Conservation (phyloP, 1,140 invertebrate species). For the Nephotettix cincticeps region DNA sequence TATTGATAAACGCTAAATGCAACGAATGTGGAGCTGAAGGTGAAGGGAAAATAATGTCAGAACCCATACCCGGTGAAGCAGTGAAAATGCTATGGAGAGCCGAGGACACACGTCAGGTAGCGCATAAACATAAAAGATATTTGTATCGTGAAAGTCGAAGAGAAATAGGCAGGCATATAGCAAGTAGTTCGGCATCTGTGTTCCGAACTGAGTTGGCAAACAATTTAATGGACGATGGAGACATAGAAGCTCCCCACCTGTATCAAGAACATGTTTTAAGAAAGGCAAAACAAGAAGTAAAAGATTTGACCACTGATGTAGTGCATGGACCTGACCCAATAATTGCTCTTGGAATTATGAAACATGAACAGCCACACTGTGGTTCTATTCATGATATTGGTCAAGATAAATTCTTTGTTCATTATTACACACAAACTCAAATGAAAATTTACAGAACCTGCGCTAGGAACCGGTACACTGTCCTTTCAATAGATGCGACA, state of each 20-base stretch:
- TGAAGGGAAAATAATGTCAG: background rate
- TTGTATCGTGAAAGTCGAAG: background rate
- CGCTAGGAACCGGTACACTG: background rate
- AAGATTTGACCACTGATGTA: background rate
- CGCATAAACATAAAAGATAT: background rate
- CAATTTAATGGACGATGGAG: background rate
- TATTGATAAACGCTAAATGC: background rate
- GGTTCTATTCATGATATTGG: background rate
- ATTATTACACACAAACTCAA: slow-evolving; percentile 13
- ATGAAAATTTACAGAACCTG: background rate
- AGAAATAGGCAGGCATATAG: background rate
- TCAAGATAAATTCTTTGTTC: slow-evolving; percentile 3
- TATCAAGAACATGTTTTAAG: background rate
- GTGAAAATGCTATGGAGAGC: background rate
- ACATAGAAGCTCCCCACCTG: slow-evolving; percentile 1
- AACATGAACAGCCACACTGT: slow-evolving; percentile 3
- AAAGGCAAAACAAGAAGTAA: background rate
- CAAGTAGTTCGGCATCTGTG: background rate
- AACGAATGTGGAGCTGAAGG: background rate
- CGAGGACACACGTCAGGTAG: background rate
- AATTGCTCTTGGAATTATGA: background rate
- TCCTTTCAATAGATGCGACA: slow-evolving; percentile 11
- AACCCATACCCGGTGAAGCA: background rate
- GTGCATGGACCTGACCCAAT: background rate
- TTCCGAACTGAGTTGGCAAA: background rate